Evolutionary conservation across 2,888 invertebrate species (phyloP), one percentile per base, ranked within the genome.

Genomic region (Strigamia transsilvanica): DNA sequence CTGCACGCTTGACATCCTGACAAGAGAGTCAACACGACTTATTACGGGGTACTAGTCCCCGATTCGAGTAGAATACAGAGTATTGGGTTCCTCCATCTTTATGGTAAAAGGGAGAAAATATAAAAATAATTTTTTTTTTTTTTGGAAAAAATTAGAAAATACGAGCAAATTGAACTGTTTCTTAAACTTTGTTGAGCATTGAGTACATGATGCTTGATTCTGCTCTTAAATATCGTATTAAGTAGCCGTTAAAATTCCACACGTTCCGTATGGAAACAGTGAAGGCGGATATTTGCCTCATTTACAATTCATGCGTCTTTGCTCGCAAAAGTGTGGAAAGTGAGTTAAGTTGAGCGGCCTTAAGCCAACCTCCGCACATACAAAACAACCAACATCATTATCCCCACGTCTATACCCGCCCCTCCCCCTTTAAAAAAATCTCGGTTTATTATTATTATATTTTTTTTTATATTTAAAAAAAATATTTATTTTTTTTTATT

Each of bases 291-390:
- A 78, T 61, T 78, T 78, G 78, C 32, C 78, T 78, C 78, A 78
- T 78, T 38, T 78, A 78, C 78, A 78, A 78, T 78, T 78, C 78
- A 78, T 78, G 38, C 78, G 61, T 61, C 61, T 61, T 61, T 61
- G 61, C 61, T 5, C 6, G 61, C 18, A 61, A 61, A 61, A 61
- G 61, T 61, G 61, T 61, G 61, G 21, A 61, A 61, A 61, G 61
- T 61, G 61, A 61, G 61, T 61, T n/a, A 61, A 61, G 61, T 23
- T 21, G 61, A 61, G 61, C 61, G 61, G 61, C 18, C 61, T 61
- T 61, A 61, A 61, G 61, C 61, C 61, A 61, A 61, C 61, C 61
- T 61, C 61, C 61, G 61, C 61, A 61, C 61, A 61, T 61, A n/a
- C 61, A 61, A 61, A 61, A 61, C 61, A 61, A 61, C 13, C 61